A percentile compares a stretch with the other conserved stretches of the same genome.
phyloP scores from a whole-genome alignment of 2,888 invertebrate species.

The Diploptera punctata region DNA sequence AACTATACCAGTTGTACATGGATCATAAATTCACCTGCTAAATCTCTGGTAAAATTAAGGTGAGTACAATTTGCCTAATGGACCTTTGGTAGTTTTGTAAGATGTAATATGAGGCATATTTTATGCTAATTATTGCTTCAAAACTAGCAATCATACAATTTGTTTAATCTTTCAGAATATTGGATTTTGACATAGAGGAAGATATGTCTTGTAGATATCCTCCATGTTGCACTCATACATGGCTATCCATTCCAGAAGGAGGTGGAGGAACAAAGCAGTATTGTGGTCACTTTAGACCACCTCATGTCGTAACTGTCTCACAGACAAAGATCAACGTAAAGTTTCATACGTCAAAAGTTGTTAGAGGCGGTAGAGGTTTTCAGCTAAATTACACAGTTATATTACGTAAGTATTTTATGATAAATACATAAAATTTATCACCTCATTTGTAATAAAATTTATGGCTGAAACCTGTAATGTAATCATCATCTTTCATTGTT shows the following conservation, averaged over 20 bases:
- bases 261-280: constrained; percentile 40
- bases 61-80: constrained; percentile 36
- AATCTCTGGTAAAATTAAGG: constrained; percentile 46
- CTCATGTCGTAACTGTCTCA: constrained; percentile 36
- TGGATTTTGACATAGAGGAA: constrained; percentile 46
- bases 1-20: constrained; percentile 47
- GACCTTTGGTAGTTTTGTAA: no score
- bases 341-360: constrained; percentile 44
- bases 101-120: neutral
- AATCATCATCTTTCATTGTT: no score
- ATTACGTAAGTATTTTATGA: no score
- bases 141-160: neutral
- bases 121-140: neutral
- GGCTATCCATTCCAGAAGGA: constrained; percentile 45
- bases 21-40: constrained; percentile 47
- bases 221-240: constrained; percentile 47
- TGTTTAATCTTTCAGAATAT: constrained; percentile 38
- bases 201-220: constrained; percentile 44
- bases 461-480: no score
- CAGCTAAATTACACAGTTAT: constrained; percentile 42
- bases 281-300: constrained; percentile 40
- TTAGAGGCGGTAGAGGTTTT: constrained; percentile 44
- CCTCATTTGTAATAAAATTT: no score
- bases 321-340: constrained; percentile 42
- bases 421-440: no score